A percentile compares a stretch with the other conserved stretches of the same genome.
Conservation (phyloP, 2,888 invertebrate species). For the Pseudoips prasinana region DNA sequence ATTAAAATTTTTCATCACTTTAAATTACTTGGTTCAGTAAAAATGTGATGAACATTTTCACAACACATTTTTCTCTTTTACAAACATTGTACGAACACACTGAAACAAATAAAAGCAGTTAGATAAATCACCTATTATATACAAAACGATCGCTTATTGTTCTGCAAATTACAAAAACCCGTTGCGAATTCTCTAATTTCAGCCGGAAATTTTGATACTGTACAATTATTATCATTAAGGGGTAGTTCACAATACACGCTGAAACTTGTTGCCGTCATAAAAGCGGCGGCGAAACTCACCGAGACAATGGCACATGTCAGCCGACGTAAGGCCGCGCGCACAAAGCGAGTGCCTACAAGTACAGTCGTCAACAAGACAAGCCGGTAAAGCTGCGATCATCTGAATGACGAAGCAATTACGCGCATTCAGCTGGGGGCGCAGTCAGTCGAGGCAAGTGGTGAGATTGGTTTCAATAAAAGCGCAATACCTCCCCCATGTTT, state of each 20-base stretch:
- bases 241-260: conserved; percentile 34
- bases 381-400: conserved; percentile 70
- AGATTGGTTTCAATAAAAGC: conserved; percentile 81
- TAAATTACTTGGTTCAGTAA: conserved; percentile 45
- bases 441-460: conserved; percentile 74
- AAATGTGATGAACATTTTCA: conserved; percentile 47
- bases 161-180: not conserved
- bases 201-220: conserved; percentile 21
- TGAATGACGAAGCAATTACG: conserved; percentile 80
- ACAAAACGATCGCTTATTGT: not conserved
- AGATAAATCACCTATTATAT: not conserved
- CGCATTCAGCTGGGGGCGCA: conserved; percentile 70
- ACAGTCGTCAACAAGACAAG: conserved; percentile 73
- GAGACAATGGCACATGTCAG: conserved; percentile 66
- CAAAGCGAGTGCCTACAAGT: conserved; percentile 65
- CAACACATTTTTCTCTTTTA: conserved; percentile 32
- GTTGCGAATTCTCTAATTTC: conserved; percentile 19
- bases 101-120: conserved; percentile 11
- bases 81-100: conserved; percentile 30
- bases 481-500: conserved; percentile 76
- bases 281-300: conserved; percentile 51
- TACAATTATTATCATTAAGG: conserved; percentile 30
- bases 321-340: conserved; percentile 58
- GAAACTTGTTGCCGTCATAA: conserved; percentile 54
- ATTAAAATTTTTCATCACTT: conserved; percentile 59